phyloP scores from a whole-genome alignment of 2,888 invertebrate species.

The Abscondita cerata region DNA sequence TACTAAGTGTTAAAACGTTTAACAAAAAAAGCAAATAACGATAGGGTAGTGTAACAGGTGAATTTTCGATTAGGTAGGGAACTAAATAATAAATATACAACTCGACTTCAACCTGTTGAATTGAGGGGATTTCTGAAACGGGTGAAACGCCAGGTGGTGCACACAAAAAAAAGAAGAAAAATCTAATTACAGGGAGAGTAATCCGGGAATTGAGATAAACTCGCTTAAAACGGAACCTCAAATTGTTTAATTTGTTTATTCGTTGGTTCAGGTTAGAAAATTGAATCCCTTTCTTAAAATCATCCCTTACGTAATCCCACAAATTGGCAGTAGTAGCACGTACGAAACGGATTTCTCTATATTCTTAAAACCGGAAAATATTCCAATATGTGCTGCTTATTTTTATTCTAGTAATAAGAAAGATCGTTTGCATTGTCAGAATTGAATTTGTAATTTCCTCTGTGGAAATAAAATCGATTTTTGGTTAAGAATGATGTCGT shows the following conservation, averaged over 20 bases:
- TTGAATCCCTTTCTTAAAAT: slow-evolving; percentile 26
- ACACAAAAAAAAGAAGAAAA: slow-evolving; percentile 32
- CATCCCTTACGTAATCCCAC: slow-evolving; percentile 23
- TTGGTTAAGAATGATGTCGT: slow-evolving; percentile 15
- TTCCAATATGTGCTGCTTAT: slow-evolving; percentile 14
- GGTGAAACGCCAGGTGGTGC: slow-evolving; percentile 34
- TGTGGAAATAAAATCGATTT: slow-evolving; percentile 30
- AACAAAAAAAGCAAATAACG: slow-evolving; percentile 20
- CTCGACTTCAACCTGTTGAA: slow-evolving; percentile 54
- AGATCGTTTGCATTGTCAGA: no score
- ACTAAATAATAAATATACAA: slow-evolving; percentile 52
- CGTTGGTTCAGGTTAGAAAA: slow-evolving; percentile 31
- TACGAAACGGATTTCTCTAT: slow-evolving; percentile 26
- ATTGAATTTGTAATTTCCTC: no score
- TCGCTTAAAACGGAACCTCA: slow-evolving; percentile 41
- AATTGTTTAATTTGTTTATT: slow-evolving; percentile 52
- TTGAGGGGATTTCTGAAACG: slow-evolving; percentile 39
- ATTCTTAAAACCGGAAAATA: slow-evolving; percentile 17
- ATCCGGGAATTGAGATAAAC: slow-evolving; percentile 51
- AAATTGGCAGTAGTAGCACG: slow-evolving; percentile 29
- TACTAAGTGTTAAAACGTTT: not conserved
- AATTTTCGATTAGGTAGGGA: slow-evolving; percentile 40
- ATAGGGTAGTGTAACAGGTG: slow-evolving; percentile 38
- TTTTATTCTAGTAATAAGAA: not conserved
- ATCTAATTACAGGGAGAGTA: slow-evolving; percentile 46